A percentile compares a stretch with the other conserved stretches of the same genome.
These are phyloP conservation scores for Brachyrhaphis roseni DNA, from an alignment of 2,797 vertebrate species.

Conservation along the genomic window DNA sequence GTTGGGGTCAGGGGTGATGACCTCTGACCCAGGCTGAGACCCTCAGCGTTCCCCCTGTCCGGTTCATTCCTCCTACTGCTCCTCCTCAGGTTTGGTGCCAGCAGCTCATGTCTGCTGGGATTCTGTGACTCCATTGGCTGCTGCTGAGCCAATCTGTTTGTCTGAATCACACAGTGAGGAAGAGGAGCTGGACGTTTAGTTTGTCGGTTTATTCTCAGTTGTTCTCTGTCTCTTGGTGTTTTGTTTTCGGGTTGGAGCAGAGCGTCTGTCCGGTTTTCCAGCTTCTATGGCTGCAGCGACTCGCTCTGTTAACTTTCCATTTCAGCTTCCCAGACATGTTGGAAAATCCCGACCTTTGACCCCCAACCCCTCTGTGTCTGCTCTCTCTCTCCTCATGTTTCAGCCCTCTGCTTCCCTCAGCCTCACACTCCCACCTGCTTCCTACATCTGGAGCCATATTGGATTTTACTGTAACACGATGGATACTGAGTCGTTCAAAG, in stretches of 20 bases:
- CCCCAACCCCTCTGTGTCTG: neutral
- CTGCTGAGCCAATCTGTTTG: slow-evolving; percentile 2
- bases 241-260: neutral
- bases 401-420: neutral
- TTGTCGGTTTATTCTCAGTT: slow-evolving; percentile 32
- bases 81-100: slow-evolving; percentile 38
- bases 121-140: neutral
- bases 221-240: slow-evolving; percentile 27
- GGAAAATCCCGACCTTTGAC: neutral
- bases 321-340: neutral
- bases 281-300: neutral
- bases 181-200: slow-evolving; percentile 27
- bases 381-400: neutral
- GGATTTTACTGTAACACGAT: neutral
- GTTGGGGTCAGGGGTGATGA: neutral
- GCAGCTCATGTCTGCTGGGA: slow-evolving; percentile 15
- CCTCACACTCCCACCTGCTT: neutral
- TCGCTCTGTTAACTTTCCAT: slow-evolving; percentile 1
- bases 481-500: neutral
- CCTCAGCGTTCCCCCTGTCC: neutral
- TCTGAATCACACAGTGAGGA: slow-evolving; percentile 27
- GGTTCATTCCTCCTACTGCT: slow-evolving; percentile 4
- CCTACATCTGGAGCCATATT: neutral
- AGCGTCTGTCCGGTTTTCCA: neutral
- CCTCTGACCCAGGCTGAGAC: too few relatives aligned